Evolutionary conservation across 2,888 invertebrate genomes (phyloP).

Genomic region (Alloplasta piceator): DNA sequence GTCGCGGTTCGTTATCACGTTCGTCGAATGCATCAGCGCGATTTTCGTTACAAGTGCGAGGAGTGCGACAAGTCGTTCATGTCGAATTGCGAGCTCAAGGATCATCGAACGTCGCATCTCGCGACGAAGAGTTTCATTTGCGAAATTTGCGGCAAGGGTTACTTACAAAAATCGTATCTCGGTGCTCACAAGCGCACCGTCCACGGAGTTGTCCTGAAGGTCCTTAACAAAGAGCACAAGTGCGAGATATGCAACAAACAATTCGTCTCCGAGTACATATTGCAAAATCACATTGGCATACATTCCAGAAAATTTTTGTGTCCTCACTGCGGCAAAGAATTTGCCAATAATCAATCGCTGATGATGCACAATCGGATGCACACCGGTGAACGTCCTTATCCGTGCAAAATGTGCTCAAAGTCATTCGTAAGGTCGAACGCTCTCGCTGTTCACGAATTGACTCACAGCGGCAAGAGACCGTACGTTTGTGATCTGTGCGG

Average conservation of each 20-base stretch:
- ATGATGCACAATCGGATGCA: constrained; percentile 79
- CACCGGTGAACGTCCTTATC: constrained; percentile 79
- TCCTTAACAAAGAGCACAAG: constrained; percentile 43
- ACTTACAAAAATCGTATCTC: constrained; percentile 42
- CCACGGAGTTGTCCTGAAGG: constrained; percentile 52
- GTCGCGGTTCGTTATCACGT: constrained; percentile 64
- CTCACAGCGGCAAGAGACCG: constrained; percentile 80
- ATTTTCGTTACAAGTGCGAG: constrained; percentile 56
- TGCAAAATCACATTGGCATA: constrained; percentile 52
- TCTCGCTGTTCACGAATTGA: constrained; percentile 59
- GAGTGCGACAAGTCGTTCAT: constrained; percentile 57
- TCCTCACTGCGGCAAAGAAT: constrained; percentile 52
- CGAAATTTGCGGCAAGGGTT: constrained; percentile 67
- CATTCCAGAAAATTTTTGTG: constrained; percentile 51
- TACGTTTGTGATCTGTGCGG: constrained; percentile 79
- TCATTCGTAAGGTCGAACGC: constrained; percentile 79
- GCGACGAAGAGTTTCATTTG: constrained; percentile 60
- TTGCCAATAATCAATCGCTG: constrained; percentile 71
- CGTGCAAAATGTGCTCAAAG: constrained; percentile 79
- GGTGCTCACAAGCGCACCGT: constrained; percentile 44
- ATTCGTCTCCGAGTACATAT: constrained; percentile 51
- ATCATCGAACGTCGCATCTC: constrained; percentile 52
- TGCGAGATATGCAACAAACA: constrained; percentile 58
- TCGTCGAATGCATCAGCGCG: constrained; percentile 51
- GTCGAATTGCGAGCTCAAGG: constrained; percentile 58